These are phyloP conservation scores for Loripinus fragilis DNA, from an alignment of 2,888 invertebrate genomes.

Conservation along the genomic window DNA sequence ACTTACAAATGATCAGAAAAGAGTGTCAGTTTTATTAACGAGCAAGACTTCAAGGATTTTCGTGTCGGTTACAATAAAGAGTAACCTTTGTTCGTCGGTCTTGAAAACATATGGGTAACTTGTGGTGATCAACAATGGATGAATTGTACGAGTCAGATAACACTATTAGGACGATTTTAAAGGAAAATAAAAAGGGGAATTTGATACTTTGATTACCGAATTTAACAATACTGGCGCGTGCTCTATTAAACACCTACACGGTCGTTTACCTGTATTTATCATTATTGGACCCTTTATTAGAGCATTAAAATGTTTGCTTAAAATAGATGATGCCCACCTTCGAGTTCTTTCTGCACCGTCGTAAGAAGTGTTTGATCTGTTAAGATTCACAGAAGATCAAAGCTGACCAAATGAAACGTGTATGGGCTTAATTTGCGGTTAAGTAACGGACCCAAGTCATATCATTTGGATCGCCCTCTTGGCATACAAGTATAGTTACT, in stretches of 20 bases:
- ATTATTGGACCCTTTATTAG: conserved; percentile 42
- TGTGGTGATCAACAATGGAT: background rate
- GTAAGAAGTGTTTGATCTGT: conserved; percentile 5
- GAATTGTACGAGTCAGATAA: conserved; percentile 9
- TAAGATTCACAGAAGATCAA: background rate
- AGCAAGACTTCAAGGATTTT: background rate
- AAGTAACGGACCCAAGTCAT: no score
- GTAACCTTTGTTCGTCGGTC: background rate
- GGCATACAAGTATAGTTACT: no score
- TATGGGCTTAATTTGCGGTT: no score
- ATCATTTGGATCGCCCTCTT: no score
- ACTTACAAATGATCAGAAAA: conserved; percentile 4
- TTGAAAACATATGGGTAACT: conserved; percentile 11
- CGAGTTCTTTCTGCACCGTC: background rate
- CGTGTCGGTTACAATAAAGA: conserved; percentile 12
- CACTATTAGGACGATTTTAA: conserved; percentile 9
- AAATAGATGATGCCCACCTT: conserved; percentile 15
- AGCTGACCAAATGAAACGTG: background rate
- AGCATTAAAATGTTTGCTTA: conserved; percentile 12
- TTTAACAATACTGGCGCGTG: conserved; percentile 50
- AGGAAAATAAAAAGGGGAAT: conserved; percentile 10
- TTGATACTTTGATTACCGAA: conserved; percentile 19
- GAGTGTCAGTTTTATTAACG: conserved; percentile 2
- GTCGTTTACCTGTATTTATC: conserved; percentile 49
- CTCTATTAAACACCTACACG: conserved; percentile 33